Conservation (phyloP, 1,140 invertebrate species). For the Caligus rogercresseyi region DNA sequence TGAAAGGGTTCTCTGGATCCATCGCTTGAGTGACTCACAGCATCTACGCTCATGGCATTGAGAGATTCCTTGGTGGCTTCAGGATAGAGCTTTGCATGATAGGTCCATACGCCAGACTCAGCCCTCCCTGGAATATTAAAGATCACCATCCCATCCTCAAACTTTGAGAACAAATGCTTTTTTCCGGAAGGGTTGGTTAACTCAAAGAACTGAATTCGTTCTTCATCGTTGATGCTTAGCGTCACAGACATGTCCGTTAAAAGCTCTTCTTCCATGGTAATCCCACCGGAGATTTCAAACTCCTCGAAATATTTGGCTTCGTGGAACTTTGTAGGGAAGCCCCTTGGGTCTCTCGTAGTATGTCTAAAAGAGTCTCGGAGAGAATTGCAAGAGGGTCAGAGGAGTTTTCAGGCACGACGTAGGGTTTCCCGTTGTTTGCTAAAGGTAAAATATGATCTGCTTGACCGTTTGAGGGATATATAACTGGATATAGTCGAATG, state of each 20-base stretch:
- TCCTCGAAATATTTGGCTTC: constrained; percentile 15
- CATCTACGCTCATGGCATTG: constrained; percentile 11
- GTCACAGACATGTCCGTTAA: constrained; percentile 11
- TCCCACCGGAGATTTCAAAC: constrained; percentile 13
- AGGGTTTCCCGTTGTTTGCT: neutral
- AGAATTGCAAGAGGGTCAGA: neutral
- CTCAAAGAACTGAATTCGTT: constrained; percentile 17
- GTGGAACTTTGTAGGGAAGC: constrained; percentile 6
- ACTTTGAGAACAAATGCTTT: constrained; percentile 19
- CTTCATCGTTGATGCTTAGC: constrained; percentile 15
- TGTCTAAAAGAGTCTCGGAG: constrained; percentile 16
- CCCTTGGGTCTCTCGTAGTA: constrained; percentile 1
- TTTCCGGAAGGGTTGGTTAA: constrained; percentile 15
- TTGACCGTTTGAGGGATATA: constrained; percentile 10
- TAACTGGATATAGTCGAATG: constrained; percentile 1
- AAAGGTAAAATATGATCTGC: neutral
- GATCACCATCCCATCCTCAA: constrained; percentile 19
- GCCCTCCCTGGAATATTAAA: constrained; percentile 3
- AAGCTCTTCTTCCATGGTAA: constrained; percentile 15
- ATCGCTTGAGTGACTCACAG: constrained; percentile 9
- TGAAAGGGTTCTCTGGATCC: neutral
- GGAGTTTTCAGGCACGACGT: constrained; percentile 8
- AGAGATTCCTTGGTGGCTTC: neutral
- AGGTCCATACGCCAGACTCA: constrained; percentile 14
- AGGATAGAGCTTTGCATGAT: constrained; percentile 19